Conservation (phyloP, 2,888 invertebrate species). For the Sarcophaga subvicina region DNA sequence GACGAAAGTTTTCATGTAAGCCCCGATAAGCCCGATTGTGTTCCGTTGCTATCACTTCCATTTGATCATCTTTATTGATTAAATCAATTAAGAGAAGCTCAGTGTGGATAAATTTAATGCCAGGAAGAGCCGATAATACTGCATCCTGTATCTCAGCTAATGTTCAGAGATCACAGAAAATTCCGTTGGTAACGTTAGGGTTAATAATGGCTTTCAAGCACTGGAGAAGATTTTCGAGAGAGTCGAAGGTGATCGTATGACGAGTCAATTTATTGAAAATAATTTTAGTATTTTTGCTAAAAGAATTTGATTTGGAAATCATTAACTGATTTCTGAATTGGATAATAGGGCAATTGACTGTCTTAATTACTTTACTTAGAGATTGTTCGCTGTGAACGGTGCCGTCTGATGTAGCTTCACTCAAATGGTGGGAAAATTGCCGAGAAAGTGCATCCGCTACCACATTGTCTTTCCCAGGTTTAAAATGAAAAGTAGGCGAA, state of each 20-base stretch:
- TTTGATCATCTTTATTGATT: constrained; percentile 1
- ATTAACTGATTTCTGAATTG: constrained; percentile 52
- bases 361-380: too few species aligned
- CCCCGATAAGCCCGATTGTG: constrained; percentile 53
- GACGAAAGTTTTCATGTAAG: constrained; percentile 49
- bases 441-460: constrained; percentile 26
- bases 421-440: too few species aligned
- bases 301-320: neutral
- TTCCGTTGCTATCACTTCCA: constrained; percentile 49
- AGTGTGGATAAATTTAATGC: too few species aligned
- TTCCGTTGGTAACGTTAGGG: constrained; percentile 41
- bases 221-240: too few species aligned
- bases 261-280: constrained; percentile 27
- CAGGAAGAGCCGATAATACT: too few species aligned
- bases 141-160: neutral
- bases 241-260: neutral
- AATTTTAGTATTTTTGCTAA: constrained; percentile 28
- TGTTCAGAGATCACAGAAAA: constrained; percentile 19
- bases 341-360: constrained; percentile 24
- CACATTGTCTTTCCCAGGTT: constrained; percentile 35
- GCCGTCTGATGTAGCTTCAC: neutral
- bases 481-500: constrained; percentile 27
- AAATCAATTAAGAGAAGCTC: too few species aligned
- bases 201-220: constrained; percentile 31
- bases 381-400: constrained; percentile 40